Evolutionary conservation across 1,140 invertebrate species (phyloP).

Genomic region (Tetragonula clypearis): DNA sequence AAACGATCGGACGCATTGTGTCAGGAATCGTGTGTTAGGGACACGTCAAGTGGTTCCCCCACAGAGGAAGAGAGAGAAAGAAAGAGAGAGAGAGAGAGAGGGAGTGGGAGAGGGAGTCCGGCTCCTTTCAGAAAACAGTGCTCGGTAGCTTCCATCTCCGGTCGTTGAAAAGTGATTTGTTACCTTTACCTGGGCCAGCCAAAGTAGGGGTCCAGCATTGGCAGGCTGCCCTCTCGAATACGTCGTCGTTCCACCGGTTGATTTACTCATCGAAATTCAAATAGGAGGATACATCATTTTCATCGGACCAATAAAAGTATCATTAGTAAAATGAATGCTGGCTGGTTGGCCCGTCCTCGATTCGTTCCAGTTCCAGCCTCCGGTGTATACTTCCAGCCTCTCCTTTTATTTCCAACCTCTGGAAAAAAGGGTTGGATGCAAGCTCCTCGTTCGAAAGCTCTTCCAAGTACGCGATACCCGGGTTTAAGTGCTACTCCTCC

Average conservation of each 20-base stretch:
- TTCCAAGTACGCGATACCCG: not conserved
- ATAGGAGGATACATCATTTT: conserved; percentile 54
- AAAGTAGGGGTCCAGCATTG: conserved; percentile 56
- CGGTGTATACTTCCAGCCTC: not conserved
- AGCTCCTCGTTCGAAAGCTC: not conserved
- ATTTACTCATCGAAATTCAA: conserved; percentile 57
- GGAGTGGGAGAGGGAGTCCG: conserved; percentile 10
- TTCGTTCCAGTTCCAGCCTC: conserved; percentile 9
- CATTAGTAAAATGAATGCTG: conserved; percentile 40
- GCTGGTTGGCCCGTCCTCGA: not conserved
- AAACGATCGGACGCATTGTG: conserved; percentile 61
- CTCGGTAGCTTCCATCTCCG: conserved; percentile 53
- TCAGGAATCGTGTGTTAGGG: conserved; percentile 50
- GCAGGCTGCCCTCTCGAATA: conserved; percentile 41
- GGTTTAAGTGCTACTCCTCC: not conserved
- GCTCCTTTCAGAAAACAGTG: conserved; percentile 63
- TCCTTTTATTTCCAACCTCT: not conserved
- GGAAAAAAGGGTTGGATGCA: not conserved
- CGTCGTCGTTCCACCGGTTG: conserved; percentile 36
- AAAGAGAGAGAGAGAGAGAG: not conserved
- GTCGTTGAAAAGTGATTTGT: conserved; percentile 67
- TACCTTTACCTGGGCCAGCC: conserved; percentile 62
- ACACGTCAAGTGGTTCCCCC: conserved; percentile 59
- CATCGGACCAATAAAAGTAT: conserved; percentile 50
- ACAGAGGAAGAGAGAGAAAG: not conserved